Evolutionary conservation across 1,140 invertebrate genomes (phyloP).

Genomic region (Drosophila albomicans): DNA sequence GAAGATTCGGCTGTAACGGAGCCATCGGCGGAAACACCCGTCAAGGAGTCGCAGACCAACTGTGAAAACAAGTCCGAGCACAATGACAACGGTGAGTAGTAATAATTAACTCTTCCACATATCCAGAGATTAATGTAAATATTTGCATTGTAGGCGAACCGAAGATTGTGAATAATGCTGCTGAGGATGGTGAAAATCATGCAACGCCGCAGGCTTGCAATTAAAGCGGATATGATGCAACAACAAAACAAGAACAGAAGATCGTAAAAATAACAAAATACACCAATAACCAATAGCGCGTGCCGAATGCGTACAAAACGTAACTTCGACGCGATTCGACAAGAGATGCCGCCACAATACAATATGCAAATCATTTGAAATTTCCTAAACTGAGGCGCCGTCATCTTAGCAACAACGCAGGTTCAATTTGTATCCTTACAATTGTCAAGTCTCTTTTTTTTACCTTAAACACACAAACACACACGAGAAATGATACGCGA

Average conservation of each 20-base stretch:
- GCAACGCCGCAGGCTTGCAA: slow-evolving; percentile 80
- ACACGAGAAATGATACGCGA: slow-evolving; percentile 35
- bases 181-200: slow-evolving; percentile 68
- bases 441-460: slow-evolving; percentile 40
- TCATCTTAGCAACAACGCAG: slow-evolving; percentile 25
- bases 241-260: not conserved
- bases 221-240: slow-evolving; percentile 34
- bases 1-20: slow-evolving; percentile 23
- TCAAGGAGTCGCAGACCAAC: slow-evolving; percentile 56
- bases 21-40: slow-evolving; percentile 15
- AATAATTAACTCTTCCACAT: not conserved
- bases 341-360: slow-evolving; percentile 51
- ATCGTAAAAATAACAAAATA: too few relatives aligned
- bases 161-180: slow-evolving; percentile 69
- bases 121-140: not conserved
- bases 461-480: slow-evolving; percentile 34
- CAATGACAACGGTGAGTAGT: slow-evolving; percentile 73
- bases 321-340: slow-evolving; percentile 51
- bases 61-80: slow-evolving; percentile 69
- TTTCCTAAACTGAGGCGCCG: slow-evolving; percentile 30
- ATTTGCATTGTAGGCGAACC: slow-evolving; percentile 64
- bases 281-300: slow-evolving; percentile 49
- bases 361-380: slow-evolving; percentile 58
- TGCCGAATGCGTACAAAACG: slow-evolving; percentile 68
- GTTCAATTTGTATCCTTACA: slow-evolving; percentile 35